phyloP scores from a whole-genome alignment of 2,113 vertebrate genomes.

The Hyaena hyaena region DNA sequence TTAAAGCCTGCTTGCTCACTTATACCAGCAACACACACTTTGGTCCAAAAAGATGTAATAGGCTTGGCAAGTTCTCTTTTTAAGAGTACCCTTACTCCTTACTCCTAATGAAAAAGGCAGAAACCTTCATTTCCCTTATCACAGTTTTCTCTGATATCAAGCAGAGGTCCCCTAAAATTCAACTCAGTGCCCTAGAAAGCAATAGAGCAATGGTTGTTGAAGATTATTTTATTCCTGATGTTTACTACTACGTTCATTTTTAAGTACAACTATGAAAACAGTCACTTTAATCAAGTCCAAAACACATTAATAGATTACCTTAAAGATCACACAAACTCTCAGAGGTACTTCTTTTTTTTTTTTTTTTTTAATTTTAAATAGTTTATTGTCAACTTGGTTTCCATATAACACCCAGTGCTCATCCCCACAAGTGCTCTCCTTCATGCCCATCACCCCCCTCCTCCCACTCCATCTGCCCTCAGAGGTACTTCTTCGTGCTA shows the following conservation, averaged over 20 bases:
- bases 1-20: background rate
- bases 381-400: too few relatives aligned
- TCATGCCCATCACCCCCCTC: too few relatives aligned
- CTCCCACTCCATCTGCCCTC: too few relatives aligned
- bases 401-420: too few relatives aligned
- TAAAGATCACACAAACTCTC: slow-evolving; percentile 4
- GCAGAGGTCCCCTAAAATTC: background rate
- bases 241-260: background rate
- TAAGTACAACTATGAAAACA: background rate
- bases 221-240: background rate
- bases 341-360: background rate
- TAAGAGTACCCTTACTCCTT: background rate
- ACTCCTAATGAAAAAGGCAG: background rate
- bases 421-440: too few relatives aligned
- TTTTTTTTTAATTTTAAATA: too few relatives aligned
- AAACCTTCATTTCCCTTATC: background rate
- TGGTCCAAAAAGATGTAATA: background rate
- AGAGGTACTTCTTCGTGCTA: slow-evolving; percentile 15
- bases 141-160: background rate
- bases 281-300: background rate
- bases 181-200: background rate
- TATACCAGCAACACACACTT: background rate
- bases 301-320: background rate
- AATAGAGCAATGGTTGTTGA: background rate
- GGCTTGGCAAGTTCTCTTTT: background rate